A percentile compares a stretch with the other conserved stretches of the same genome.
These are phyloP conservation scores for Heliconius himera DNA, from an alignment of 1,140 invertebrate genomes.

Conservation along the genomic window DNA sequence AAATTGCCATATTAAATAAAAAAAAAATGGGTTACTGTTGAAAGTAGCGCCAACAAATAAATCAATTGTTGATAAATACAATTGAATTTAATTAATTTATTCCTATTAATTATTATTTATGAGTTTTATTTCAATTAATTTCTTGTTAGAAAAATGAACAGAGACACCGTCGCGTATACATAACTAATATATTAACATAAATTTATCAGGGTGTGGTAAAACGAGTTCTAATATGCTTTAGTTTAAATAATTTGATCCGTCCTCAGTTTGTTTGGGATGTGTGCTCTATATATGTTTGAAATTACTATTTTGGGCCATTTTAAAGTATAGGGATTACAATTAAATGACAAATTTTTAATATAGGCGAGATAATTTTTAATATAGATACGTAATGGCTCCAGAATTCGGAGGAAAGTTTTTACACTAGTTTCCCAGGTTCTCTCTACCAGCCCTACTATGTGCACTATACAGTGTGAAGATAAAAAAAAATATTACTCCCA, in stretches of 20 bases:
- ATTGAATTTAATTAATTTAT: neutral
- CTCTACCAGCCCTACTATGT: too few species aligned
- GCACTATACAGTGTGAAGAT: too few species aligned
- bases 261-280: neutral
- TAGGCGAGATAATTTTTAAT: too few species aligned
- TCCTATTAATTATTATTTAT: neutral
- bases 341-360: neutral
- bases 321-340: neutral
- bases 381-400: too few species aligned
- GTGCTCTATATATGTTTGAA: neutral
- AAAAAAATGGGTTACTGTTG: too few species aligned
- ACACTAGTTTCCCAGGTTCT: too few species aligned
- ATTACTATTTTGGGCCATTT: neutral
- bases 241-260: neutral
- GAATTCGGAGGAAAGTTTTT: too few species aligned
- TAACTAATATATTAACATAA: neutral
- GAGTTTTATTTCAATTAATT: neutral
- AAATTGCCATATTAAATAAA: too few species aligned
- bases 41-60: too few species aligned
- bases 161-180: neutral
- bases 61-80: too few species aligned
- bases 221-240: neutral
- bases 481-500: too few species aligned
- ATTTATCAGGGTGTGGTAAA: neutral
- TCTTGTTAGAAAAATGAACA: neutral